phyloP scores from a whole-genome alignment of 1,140 invertebrate genomes.

The Thaumatotibia leucotreta region DNA sequence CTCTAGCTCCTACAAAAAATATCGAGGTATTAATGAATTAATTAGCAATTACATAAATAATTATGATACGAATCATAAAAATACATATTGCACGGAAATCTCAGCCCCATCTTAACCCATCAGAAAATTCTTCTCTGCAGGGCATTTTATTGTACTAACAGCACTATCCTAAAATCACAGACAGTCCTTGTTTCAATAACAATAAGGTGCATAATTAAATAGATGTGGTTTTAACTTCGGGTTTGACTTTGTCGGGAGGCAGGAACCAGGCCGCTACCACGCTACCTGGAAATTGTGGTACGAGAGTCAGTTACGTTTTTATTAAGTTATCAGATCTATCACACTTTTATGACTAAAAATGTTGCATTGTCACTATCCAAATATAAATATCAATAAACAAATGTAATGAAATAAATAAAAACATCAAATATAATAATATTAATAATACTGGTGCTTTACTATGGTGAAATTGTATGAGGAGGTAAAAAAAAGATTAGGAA shows the following conservation, averaged over 20 bases:
- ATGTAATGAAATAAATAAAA: too few relatives aligned
- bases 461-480: too few relatives aligned
- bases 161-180: slow-evolving; percentile 29
- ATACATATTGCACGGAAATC: too few relatives aligned
- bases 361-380: not conserved
- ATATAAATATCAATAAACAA: too few relatives aligned
- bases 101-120: too few relatives aligned
- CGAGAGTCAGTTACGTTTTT: not conserved
- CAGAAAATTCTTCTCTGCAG: not conserved
- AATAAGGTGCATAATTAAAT: slow-evolving; percentile 16
- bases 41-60: too few relatives aligned
- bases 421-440: too few relatives aligned
- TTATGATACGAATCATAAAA: too few relatives aligned
- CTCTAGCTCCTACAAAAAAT: too few relatives aligned
- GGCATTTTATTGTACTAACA: slow-evolving; percentile 6
- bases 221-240: slow-evolving; percentile 10
- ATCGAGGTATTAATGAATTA: too few relatives aligned
- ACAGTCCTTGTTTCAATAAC: slow-evolving; percentile 14
- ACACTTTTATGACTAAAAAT: not conserved
- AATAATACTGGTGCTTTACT: too few relatives aligned
- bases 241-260: slow-evolving; percentile 40
- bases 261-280: slow-evolving; percentile 52
- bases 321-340: not conserved
- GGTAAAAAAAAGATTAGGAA: too few relatives aligned
- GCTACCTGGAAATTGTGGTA: slow-evolving; percentile 42